Evolutionary conservation across 2,888 invertebrate genomes (phyloP).

Genomic region (Aspidapion aeneum): DNA sequence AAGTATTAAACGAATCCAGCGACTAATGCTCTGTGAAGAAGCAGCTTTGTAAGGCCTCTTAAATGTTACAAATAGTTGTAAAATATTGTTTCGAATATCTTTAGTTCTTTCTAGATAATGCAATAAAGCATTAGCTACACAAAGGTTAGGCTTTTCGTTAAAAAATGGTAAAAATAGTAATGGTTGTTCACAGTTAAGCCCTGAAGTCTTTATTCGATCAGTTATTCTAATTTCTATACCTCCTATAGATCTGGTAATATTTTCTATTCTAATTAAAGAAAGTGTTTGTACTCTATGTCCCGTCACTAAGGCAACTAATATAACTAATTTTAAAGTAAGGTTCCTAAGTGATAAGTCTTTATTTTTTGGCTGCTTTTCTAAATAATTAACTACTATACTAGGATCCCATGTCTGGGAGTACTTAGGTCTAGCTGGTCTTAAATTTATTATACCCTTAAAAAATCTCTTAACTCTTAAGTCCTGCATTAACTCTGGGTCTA

Average conservation of each 20-base stretch:
- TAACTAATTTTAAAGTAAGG: constrained; percentile 15
- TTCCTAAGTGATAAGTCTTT: constrained; percentile 6
- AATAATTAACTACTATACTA: constrained; percentile 9
- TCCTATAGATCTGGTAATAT: constrained; percentile 3
- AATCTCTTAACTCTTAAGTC: constrained; percentile 10
- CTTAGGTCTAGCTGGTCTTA: constrained; percentile 14
- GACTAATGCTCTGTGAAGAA: constrained; percentile 16
- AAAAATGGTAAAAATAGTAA: constrained; percentile 19
- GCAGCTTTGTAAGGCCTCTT: constrained; percentile 17
- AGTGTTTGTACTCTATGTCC: constrained; percentile 22
- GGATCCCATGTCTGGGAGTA: constrained; percentile 15
- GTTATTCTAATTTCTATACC: constrained; percentile 15
- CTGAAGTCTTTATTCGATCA: constrained; percentile 16
- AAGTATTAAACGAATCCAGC: constrained; percentile 18
- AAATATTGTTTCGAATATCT: constrained; percentile 3
- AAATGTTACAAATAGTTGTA: constrained; percentile 12
- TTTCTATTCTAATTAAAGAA: constrained; percentile 12
- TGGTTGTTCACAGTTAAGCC: constrained; percentile 14
- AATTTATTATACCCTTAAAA: constrained; percentile 9
- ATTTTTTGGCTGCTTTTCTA: not conserved
- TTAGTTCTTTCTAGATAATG: constrained; percentile 14
- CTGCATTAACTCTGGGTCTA: constrained; percentile 2
- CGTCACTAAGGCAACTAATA: constrained; percentile 14
- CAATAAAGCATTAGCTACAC: constrained; percentile 13
- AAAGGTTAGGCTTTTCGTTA: constrained; percentile 10